phyloP scores from a whole-genome alignment of 2,113 vertebrate species.

The Oreochromis aureus region DNA sequence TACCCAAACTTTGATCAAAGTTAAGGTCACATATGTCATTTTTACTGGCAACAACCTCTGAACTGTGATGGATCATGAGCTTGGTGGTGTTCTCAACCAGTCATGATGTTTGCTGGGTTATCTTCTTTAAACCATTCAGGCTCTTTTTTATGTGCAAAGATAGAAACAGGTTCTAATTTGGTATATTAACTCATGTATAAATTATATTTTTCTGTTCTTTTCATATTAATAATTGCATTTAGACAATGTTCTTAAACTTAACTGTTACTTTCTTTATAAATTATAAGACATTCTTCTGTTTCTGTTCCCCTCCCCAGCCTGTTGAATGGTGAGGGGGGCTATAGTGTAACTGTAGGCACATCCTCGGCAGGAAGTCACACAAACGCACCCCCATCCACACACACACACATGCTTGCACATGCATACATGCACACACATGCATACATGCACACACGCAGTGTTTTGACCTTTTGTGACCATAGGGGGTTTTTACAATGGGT shows the following conservation, averaged over 20 bases:
- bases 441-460: no score
- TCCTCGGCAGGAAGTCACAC: no score
- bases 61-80: not conserved
- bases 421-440: no score
- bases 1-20: no score
- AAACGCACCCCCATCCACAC: no score
- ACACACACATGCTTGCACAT: no score
- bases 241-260: not conserved
- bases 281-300: not conserved
- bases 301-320: no score
- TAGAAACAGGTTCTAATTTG: not conserved
- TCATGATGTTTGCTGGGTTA: not conserved
- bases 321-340: no score
- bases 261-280: not conserved
- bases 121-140: not conserved
- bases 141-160: not conserved
- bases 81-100: not conserved
- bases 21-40: not conserved
- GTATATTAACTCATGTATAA: accelerated
- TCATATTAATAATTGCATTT: not conserved
- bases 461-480: no score
- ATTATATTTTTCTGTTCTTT: not conserved
- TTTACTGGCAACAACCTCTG: not conserved
- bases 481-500: no score
- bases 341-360: no score